A percentile compares a stretch with the other conserved stretches of the same genome.
Evolutionary conservation across 2,113 vertebrate species (phyloP).

Genomic region (Actenoides hombroni): DNA sequence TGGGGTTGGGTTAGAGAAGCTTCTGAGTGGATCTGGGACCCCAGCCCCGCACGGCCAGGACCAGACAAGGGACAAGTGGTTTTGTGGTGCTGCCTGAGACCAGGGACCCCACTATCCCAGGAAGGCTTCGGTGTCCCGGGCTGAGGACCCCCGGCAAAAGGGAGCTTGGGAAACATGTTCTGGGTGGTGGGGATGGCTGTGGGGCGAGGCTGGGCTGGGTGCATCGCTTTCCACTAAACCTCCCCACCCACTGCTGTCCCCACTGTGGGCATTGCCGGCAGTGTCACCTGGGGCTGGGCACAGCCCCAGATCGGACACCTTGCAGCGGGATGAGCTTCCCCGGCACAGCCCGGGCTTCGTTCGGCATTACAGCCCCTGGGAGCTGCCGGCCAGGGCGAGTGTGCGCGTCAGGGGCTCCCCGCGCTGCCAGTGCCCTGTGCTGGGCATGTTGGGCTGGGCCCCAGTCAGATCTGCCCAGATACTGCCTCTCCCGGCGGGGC

Average conservation of each 20-base stretch:
- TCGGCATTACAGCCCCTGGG: neutral
- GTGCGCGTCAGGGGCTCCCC: neutral
- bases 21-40: neutral
- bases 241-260: fast-evolving
- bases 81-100: neutral
- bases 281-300: neutral
- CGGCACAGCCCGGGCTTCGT: fast-evolving
- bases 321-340: neutral
- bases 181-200: neutral
- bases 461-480: constrained; percentile 14
- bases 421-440: neutral
- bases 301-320: neutral
- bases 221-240: fast-evolving
- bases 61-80: fast-evolving
- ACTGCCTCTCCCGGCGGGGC: constrained; percentile 27
- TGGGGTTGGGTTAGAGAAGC: neutral
- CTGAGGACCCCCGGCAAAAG: fast-evolving
- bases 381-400: fast-evolving
- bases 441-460: neutral
- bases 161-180: neutral
- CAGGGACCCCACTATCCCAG: fast-evolving
- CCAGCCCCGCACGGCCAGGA: neutral
- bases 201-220: neutral
- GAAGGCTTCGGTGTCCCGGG: neutral
- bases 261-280: fast-evolving